Conservation (phyloP, 2,888 invertebrate species). For the Patella depressa region DNA sequence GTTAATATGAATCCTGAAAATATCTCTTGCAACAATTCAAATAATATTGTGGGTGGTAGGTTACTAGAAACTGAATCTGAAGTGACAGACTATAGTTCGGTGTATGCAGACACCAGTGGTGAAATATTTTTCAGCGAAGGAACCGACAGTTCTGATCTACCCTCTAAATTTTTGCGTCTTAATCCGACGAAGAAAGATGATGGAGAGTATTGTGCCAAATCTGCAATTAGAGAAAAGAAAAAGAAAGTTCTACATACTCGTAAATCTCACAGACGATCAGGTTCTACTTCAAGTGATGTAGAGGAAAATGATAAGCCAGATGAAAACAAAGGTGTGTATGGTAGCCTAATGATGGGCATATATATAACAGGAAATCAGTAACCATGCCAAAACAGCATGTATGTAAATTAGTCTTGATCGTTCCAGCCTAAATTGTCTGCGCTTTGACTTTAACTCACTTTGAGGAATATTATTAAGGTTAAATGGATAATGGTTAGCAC, state of each 20-base stretch:
- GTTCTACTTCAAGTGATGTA: constrained; percentile 20
- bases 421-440: no score
- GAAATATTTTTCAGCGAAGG: constrained; percentile 22
- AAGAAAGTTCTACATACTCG: constrained; percentile 21
- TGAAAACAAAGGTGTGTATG: no score
- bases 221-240: constrained; percentile 19
- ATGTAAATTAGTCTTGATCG: no score
- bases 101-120: constrained; percentile 9
- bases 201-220: constrained; percentile 1
- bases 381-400: no score
- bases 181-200: constrained; percentile 13
- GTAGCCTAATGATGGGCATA: no score
- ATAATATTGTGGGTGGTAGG: no score
- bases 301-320: neutral
- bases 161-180: neutral
- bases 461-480: no score
- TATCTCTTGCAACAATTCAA: no score
- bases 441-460: no score
- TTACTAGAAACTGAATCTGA: neutral
- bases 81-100: constrained; percentile 14
- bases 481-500: no score
- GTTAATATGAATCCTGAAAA: no score
- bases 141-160: constrained; percentile 17
- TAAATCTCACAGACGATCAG: constrained; percentile 16
- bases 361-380: no score